A percentile compares a stretch with the other conserved stretches of the same genome.
phyloP scores from a whole-genome alignment of 2,888 invertebrate genomes.

The Pheosia tremula region DNA sequence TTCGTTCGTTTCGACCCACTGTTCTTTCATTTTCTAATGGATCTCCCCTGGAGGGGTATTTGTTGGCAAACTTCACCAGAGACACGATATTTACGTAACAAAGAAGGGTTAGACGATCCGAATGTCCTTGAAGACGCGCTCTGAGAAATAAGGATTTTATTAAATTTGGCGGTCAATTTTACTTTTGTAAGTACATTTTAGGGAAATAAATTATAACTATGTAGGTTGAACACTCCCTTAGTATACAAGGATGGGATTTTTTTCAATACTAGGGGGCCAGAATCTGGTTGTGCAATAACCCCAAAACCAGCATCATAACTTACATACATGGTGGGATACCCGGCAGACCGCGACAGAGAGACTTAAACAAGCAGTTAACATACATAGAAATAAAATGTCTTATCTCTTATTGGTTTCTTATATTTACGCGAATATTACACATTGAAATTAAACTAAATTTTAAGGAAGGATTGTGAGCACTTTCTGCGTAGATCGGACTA shows the following conservation, averaged over 20 bases:
- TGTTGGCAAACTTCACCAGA: constrained; percentile 70
- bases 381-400: no score
- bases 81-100: constrained; percentile 75
- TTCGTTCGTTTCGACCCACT: constrained; percentile 63
- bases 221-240: neutral
- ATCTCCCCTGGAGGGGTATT: constrained; percentile 69
- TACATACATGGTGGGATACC: no score
- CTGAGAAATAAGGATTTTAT: constrained; percentile 30
- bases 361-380: no score
- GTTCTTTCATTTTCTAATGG: constrained; percentile 80
- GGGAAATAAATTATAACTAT: constrained; percentile 48
- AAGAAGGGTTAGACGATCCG: constrained; percentile 68
- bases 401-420: no score
- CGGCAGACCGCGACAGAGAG: no score
- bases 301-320: no score
- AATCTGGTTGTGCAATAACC: no score
- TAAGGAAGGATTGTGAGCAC: no score
- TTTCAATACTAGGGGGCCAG: neutral
- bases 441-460: no score
- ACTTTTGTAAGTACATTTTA: constrained; percentile 59
- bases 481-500: no score
- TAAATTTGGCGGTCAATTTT: constrained; percentile 71
- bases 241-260: neutral
- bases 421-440: no score
- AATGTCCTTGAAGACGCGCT: constrained; percentile 69